Percentiles rank a stretch among this genome's conserved stretches.
phyloP scores from a whole-genome alignment of 2,797 vertebrate species.

The Naso thynnoides region DNA sequence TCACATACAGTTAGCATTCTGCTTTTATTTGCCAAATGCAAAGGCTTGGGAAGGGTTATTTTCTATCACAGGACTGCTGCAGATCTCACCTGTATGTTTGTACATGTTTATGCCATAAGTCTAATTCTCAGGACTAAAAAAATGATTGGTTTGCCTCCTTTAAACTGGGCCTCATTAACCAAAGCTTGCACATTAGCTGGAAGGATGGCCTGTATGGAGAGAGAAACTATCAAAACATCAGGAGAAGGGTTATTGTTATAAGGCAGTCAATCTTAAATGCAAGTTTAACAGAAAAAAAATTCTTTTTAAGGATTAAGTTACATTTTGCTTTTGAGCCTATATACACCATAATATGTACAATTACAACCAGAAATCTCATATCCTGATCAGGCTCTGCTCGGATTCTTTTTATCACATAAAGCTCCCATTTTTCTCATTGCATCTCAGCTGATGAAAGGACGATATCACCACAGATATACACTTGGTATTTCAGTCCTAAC shows the following conservation, averaged over 20 bases:
- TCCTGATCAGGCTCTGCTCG: background rate
- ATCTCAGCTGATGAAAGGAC: too few species aligned
- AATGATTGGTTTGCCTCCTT: background rate
- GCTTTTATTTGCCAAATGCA: constrained; percentile 41
- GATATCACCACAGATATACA: background rate
- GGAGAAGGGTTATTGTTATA: background rate
- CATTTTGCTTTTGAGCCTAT: background rate
- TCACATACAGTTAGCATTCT: constrained; percentile 42
- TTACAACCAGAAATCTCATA: background rate
- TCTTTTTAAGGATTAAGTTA: background rate
- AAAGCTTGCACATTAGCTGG: background rate
- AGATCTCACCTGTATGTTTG: constrained; percentile 1
- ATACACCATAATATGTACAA: background rate
- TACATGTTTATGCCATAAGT: background rate
- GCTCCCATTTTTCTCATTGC: background rate
- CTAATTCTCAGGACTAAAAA: background rate
- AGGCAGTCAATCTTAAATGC: background rate
- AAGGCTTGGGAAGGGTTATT: background rate
- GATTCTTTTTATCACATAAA: background rate
- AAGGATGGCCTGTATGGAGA: background rate
- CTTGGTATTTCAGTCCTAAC: too few species aligned
- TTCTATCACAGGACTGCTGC: background rate
- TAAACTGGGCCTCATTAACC: background rate
- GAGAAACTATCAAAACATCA: background rate
- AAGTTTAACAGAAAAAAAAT: background rate